Conservation (phyloP, 30 jellyfish, hydroid and myxozoan species). For the Pseudorhiza aurosa region DNA sequence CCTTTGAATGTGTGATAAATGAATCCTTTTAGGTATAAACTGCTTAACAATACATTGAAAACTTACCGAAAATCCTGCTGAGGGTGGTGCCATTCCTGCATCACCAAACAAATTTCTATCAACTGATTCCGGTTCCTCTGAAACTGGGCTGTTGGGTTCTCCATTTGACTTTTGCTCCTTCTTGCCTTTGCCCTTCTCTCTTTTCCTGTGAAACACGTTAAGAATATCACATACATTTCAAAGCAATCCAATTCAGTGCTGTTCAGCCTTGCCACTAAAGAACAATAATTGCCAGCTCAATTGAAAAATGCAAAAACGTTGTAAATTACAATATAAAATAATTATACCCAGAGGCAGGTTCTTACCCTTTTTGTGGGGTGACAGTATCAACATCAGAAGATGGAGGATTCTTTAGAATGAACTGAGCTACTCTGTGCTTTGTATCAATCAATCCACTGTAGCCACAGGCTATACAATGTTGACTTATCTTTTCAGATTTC, state of each 20-base stretch:
- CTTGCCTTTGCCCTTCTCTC: slow-evolving; percentile 75
- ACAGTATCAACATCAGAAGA: slow-evolving; percentile 73
- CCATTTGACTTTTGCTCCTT: slow-evolving; percentile 58
- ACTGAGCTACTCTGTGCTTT: slow-evolving; percentile 92
- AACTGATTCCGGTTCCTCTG: slow-evolving; percentile 74
- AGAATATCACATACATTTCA: neutral
- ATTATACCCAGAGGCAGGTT: no score
- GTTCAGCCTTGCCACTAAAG: no score
- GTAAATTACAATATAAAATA: no score
- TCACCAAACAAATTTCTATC: slow-evolving; percentile 58
- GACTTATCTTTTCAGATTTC: slow-evolving; percentile 92
- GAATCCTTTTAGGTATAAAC: neutral
- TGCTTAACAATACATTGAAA: neutral
- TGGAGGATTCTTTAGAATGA: slow-evolving; percentile 96
- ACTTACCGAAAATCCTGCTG: slow-evolving; percentile 38
- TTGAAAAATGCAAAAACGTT: no score
- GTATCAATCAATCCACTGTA: slow-evolving; percentile 80
- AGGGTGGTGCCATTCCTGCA: slow-evolving; percentile 46
- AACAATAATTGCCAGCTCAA: no score
- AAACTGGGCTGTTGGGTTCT: slow-evolving; percentile 62
- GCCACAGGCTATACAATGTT: slow-evolving; percentile 97
- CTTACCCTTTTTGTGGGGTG: slow-evolving; percentile 97
- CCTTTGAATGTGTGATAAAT: no score
- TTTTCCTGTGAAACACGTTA: neutral
- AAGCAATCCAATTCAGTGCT: no score